Evolutionary conservation across 1,140 invertebrate genomes (phyloP), one percentile per base, ranked within the genome.

Genomic region (Drosophila rufa): DNA sequence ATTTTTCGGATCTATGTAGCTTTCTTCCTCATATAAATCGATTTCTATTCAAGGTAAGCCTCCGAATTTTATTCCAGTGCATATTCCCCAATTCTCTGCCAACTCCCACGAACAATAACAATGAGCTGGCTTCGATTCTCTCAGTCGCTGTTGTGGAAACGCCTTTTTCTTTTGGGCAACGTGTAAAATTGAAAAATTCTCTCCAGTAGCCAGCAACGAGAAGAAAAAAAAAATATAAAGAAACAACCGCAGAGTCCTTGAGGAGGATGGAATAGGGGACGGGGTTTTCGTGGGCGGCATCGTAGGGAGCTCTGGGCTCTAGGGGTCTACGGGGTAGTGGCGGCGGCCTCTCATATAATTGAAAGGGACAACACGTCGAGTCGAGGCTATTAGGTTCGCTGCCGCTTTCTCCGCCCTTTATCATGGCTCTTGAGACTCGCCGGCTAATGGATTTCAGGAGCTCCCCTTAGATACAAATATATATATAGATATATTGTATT

Each of bases 111-210:
- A 68, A 73, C 53, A 82, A 87, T 87, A 90, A 90, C 85, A 89
- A 89, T 89, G 82, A 75, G 74, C 60, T 75, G 50, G 48, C 74
- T 70, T 69, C 58, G 65, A 79, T 71, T 53, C 64, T 53, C 64
- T 53, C 51, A 42, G 51, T 53, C 64, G 33, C 57, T 79, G 75
- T 60, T 78, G 58, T 45, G 58, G 75, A 69, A 78, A 68, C 64
- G 81, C 56, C 62, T 77, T 82, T 77, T 79, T 45, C 40, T 76
- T 65, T 76, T 43, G 66, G 64, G 59, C 68, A 67, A 91, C 85
- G 86, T 90, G 85, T 90, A 85, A 90, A 90, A 90, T 90, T 90
- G 85, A 90, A 90, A 90, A 89, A 89, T 90, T 65, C 79, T 81
- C 69, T 43, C 78, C 55, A 82, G 83, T 73, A 65, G 76, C 82